Percentiles rank a stretch among this genome's conserved stretches.
Conservation (phyloP, 2,888 invertebrate species). For the Pachliopta kotzebuea region DNA sequence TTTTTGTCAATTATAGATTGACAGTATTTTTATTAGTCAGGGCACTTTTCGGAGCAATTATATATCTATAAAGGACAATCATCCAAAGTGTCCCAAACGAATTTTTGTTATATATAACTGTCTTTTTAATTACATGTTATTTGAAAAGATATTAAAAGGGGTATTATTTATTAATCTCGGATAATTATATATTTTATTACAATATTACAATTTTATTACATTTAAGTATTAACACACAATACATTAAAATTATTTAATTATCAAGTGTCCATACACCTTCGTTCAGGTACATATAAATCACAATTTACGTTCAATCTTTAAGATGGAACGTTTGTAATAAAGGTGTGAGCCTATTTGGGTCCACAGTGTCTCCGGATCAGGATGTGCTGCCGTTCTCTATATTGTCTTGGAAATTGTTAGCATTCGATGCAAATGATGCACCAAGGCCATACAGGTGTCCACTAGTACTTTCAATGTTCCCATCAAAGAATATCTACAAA, state of each 20-base stretch:
- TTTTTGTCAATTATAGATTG: too few relatives aligned
- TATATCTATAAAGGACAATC: too few relatives aligned
- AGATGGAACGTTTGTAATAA: conserved; percentile 38
- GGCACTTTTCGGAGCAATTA: too few relatives aligned
- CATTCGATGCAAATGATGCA: conserved; percentile 90
- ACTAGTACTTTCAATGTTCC: conserved; percentile 98
- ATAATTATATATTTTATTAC: conserved; percentile 11
- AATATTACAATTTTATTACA: conserved; percentile 1
- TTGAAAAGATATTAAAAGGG: not conserved
- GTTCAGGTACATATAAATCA: conserved; percentile 28
- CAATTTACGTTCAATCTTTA: conserved; percentile 37
- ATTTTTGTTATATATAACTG: too few relatives aligned
- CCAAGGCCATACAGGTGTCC: conserved; percentile 98
- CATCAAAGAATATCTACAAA: conserved; percentile 97
- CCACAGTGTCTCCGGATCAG: conserved; percentile 44
- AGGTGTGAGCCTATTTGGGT: conserved; percentile 36
- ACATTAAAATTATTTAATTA: conserved; percentile 8
- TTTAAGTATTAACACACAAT: conserved; percentile 2
- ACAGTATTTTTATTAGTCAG: too few relatives aligned
- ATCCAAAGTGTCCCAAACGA: too few relatives aligned
- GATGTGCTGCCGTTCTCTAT: conserved; percentile 84
- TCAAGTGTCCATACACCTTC: conserved; percentile 8
- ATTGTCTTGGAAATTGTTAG: conserved; percentile 84
- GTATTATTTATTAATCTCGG: conserved; percentile 15
- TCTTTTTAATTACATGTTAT: too few relatives aligned